Conservation (phyloP, 2,797 vertebrate species). For the Otolemur crassicaudatus region DNA sequence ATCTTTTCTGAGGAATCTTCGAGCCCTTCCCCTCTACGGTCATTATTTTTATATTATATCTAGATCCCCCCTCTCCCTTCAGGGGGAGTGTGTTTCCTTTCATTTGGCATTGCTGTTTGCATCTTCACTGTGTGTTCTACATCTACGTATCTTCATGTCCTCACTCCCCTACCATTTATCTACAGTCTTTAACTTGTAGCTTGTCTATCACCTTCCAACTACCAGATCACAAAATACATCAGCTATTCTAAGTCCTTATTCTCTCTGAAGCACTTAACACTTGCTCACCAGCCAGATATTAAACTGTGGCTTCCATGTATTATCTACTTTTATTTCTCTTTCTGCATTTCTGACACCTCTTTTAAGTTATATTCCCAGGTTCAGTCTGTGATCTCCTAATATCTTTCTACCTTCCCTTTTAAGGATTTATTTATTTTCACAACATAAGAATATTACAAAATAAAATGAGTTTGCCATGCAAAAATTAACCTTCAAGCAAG, state of each 20-base stretch:
- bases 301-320: background rate
- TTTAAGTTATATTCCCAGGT: background rate
- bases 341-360: background rate
- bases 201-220: background rate
- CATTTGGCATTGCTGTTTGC: background rate
- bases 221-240: background rate
- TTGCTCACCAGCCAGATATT: background rate
- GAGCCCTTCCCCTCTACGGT: background rate
- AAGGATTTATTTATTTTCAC: background rate
- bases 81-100: background rate
- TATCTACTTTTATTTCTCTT: background rate
- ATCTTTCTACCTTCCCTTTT: background rate
- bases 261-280: background rate
- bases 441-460: background rate
- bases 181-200: background rate
- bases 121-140: background rate
- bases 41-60: background rate
- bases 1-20: background rate
- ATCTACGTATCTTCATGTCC: background rate
- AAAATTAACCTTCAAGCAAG: background rate
- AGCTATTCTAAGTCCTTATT: background rate
- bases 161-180: background rate
- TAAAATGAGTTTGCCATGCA: background rate
- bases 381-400: background rate
- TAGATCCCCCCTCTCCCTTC: background rate